A percentile compares a stretch with the other conserved stretches of the same genome.
Evolutionary conservation across 2,797 vertebrate genomes (phyloP).

Genomic region (Odontamblyopus rebecca): DNA sequence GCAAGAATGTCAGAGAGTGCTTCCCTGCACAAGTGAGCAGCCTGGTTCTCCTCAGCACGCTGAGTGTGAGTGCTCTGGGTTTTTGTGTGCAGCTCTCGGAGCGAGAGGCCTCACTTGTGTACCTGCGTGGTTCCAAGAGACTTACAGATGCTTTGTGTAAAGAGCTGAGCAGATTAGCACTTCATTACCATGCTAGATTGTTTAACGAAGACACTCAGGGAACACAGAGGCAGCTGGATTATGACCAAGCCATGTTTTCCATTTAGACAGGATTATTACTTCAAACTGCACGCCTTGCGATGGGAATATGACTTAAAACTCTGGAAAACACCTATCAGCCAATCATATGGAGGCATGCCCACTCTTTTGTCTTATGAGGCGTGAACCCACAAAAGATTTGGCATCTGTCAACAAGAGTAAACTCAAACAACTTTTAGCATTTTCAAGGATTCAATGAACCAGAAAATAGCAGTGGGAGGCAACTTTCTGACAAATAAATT

Average conservation of each 20-base stretch:
- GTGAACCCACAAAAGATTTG: conserved; percentile 28
- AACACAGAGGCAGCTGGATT: conserved; percentile 74
- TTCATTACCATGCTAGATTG: conserved; percentile 73
- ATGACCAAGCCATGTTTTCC: conserved; percentile 71
- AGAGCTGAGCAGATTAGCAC: conserved; percentile 73
- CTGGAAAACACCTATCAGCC: conserved; percentile 58
- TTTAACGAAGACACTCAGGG: conserved; percentile 69
- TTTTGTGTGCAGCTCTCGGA: conserved; percentile 49
- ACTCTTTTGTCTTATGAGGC: conserved; percentile 30
- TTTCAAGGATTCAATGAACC: conserved; percentile 5
- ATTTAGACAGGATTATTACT: conserved; percentile 75
- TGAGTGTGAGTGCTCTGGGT: conserved; percentile 32
- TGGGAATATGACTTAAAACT: conserved; percentile 69
- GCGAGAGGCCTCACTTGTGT: conserved; percentile 51
- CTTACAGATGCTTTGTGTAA: conserved; percentile 71
- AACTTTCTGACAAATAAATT: not conserved
- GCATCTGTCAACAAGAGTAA: conserved; percentile 23
- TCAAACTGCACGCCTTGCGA: conserved; percentile 59
- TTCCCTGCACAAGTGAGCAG: conserved; percentile 21
- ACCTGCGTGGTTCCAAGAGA: conserved; percentile 62
- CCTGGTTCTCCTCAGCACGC: conserved; percentile 30
- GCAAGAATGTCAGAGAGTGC: conserved; percentile 27
- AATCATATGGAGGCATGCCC: conserved; percentile 39
- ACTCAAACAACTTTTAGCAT: conserved; percentile 29
- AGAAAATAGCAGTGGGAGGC: conserved; percentile 5